Evolutionary conservation across 2,797 vertebrate genomes (phyloP), one percentile per base, ranked within the genome.

Genomic region (Cottoperca gobio): DNA sequence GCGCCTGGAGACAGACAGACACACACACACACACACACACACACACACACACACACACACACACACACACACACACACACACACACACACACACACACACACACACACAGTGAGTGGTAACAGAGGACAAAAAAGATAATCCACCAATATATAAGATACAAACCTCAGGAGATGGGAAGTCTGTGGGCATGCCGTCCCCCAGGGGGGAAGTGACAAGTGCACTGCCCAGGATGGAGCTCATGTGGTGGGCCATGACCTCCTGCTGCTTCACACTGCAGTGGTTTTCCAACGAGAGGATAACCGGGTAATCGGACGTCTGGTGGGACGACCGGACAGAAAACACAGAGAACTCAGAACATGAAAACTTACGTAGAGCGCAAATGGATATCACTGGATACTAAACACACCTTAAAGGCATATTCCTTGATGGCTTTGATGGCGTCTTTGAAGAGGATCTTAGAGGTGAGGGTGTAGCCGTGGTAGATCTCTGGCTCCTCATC

Each of bases 361-460:
- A 21, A 37, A 28, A 49, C 11, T 8, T 2, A 11, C 2, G 7
- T 16, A 31, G 3, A 24, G 13, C 45, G 1, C 21, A 54, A 12
- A 9, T 5, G 16, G 42, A 43, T 37, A 14, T 4, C 2, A 33
- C 0, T 5, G 4, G 28, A 26, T 5, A 33, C 24, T 46, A 28
- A 54, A 78, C 77, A 1, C 52, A 99, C 98, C 96, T 99, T 96
- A 76, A 99, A 99, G 87, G 98, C 96, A 0, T 99, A 97, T 89
- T 97, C 99, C 95, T 99, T 99, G 95, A 99, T 98, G 62, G 97
- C 98, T 89, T 99, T 98, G 1, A 99, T 95, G 72, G 99, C 98
- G 0, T 99, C 98, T 90, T 93, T 98, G 89, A 99, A 99, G 78
- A 99, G 97, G 88, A 99, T 99, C 94, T 99, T 99, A 87, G 98